phyloP scores from a whole-genome alignment of 2,797 vertebrate genomes.

The Alectoris magna region DNA sequence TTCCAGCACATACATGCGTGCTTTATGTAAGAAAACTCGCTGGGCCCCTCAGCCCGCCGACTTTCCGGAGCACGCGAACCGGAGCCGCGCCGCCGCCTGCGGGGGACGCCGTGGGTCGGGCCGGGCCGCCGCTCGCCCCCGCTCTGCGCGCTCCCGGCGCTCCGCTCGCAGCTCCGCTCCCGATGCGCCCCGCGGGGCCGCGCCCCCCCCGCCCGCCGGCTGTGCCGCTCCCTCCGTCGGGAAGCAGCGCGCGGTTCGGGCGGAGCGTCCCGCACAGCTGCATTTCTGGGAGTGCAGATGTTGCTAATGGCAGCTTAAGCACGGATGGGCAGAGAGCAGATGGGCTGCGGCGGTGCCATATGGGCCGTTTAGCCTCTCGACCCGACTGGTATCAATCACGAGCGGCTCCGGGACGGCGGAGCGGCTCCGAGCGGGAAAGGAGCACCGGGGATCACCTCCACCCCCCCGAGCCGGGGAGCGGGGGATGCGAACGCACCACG shows the following conservation, averaged over 20 bases:
- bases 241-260: neutral
- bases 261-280: constrained; percentile 72
- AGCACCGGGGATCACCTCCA: constrained; percentile 54
- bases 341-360: constrained; percentile 79
- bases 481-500: neutral
- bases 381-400: constrained; percentile 76
- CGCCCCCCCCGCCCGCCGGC: neutral
- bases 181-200: no score
- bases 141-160: no score
- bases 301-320: constrained; percentile 76
- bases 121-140: no score
- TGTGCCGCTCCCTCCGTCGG: neutral
- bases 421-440: constrained; percentile 73
- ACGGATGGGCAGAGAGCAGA: constrained; percentile 79
- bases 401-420: constrained; percentile 72
- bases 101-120: no score
- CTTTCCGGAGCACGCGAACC: neutral
- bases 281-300: constrained; percentile 79
- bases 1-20: neutral
- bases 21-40: neutral
- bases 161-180: no score
- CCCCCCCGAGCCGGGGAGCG: constrained; percentile 55
- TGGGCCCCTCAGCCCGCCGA: no score
- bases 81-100: no score
- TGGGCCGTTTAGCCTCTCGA: constrained; percentile 81